These are phyloP conservation scores for Belgica antarctica DNA, from an alignment of 2,888 invertebrate species.

Conservation along the genomic window DNA sequence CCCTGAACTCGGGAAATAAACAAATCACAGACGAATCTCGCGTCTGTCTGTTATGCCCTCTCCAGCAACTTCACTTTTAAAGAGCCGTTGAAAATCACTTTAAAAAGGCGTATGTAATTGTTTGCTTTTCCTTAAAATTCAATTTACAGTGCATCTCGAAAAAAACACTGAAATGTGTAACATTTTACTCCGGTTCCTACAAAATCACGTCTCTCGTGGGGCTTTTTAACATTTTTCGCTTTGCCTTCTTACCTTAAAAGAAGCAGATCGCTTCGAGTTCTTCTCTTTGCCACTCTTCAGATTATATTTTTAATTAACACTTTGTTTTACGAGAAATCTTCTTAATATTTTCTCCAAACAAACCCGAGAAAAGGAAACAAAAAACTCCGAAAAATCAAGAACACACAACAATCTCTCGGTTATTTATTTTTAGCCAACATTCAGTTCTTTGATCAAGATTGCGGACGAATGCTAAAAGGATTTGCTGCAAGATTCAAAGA, in stretches of 20 bases:
- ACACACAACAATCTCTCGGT: neutral
- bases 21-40: too few relatives aligned
- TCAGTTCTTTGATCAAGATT: constrained; percentile 1
- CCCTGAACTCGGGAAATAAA: too few relatives aligned
- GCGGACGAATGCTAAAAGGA: neutral
- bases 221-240: constrained; percentile 16
- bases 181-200: constrained; percentile 7
- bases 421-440: constrained; percentile 6
- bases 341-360: constrained; percentile 14
- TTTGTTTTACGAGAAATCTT: constrained; percentile 18
- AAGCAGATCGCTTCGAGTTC: neutral
- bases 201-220: neutral
- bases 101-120: constrained; percentile 42
- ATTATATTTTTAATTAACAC: constrained; percentile 24
- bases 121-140: constrained; percentile 41
- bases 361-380: too few relatives aligned
- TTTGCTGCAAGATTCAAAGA: constrained; percentile 1
- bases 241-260: too few relatives aligned
- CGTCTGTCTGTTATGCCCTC: too few relatives aligned
- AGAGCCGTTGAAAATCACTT: constrained; percentile 41
- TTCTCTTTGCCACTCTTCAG: neutral
- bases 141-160: constrained; percentile 20
- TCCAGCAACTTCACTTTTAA: too few relatives aligned
- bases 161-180: constrained; percentile 14
- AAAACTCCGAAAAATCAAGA: neutral